Percentiles rank a stretch among this genome's conserved stretches.
Evolutionary conservation across 2,113 vertebrate genomes (phyloP).

Genomic region (Aptenodytes patagonicus): DNA sequence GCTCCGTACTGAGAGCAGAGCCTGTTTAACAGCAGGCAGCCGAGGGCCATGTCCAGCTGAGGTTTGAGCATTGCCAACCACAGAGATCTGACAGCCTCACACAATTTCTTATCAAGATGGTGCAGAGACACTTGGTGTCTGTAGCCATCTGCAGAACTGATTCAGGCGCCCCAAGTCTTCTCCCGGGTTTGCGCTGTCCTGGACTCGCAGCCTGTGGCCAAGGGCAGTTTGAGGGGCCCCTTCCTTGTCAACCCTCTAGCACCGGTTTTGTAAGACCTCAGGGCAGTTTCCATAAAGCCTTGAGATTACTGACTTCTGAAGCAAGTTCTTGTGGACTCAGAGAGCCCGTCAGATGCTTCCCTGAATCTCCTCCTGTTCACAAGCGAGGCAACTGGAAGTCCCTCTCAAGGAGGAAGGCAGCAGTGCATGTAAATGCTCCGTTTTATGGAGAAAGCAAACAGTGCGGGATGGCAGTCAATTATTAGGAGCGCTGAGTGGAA

Average conservation of each 20-base stretch:
- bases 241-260: background rate
- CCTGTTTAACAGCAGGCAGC: background rate
- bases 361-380: background rate
- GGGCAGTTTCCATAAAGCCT: background rate
- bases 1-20: background rate
- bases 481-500: fast-evolving
- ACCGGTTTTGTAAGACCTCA: background rate
- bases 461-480: fast-evolving
- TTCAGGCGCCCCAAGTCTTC: background rate
- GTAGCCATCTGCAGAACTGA: background rate
- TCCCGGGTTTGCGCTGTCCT: fast-evolving
- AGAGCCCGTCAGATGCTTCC: background rate
- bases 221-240: too few species aligned
- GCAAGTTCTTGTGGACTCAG: fast-evolving
- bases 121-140: fast-evolving
- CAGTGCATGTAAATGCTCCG: fast-evolving
- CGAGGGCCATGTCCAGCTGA: fast-evolving
- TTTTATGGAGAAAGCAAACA: background rate
- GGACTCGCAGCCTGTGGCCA: background rate
- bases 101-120: fast-evolving
- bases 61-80: fast-evolving
- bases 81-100: fast-evolving
- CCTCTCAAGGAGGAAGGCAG: background rate
- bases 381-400: background rate
- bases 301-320: background rate